Base-by-base conservation (phyloP, 1,140 invertebrate genomes). In the Papilio polytes region DNA sequence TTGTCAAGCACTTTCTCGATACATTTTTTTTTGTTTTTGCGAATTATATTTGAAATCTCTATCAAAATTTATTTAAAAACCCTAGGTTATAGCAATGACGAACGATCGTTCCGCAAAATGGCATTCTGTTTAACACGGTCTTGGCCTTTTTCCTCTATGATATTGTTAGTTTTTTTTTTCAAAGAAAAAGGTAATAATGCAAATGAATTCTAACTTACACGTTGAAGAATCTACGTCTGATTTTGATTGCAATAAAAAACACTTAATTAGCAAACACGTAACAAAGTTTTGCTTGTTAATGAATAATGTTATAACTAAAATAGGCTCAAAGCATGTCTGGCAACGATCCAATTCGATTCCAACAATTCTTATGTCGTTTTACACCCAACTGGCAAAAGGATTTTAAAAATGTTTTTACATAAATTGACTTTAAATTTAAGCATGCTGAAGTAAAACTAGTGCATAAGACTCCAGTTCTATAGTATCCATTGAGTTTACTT, bases 271-370 rank as follows among this genome's bases (percentile, higher is more conserved):
- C 56, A 63, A 63, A 63, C 56, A 12, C 9, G 59, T 26, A 63
- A 26, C 59, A 26, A 63, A 63, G 10, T 63, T 63, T 56, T 63
- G 59, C 22, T 26, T 26, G 20, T 63, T 63, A 63, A 63, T 63
- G 59, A 63, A 63, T 26, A 63, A 63, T 63, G 22, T 3, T 63
- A 63, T 63, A 26, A 22, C 44, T 74, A 74, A 44, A 74, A 74
- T 74, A 51, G 36, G 20, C 36, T 26, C 8, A 44, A 44, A 44
- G 44, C 73, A 20, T 74, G 73, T 44, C 73, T 74, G 73, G 73
- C 73, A 74, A 46, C 73, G 73, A 74, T 22, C 73, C 73, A 74
- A 74, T 46, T 46, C 41, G 41, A 48, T 74, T 74, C 73, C 15
- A 20, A 46, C 41, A 20, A 48, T 48, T 74, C 73, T 48, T 46